Evolutionary conservation across 2,113 vertebrate genomes (phyloP), one percentile per base, ranked within the genome.

Genomic region (Illadopsis cleaveri): DNA sequence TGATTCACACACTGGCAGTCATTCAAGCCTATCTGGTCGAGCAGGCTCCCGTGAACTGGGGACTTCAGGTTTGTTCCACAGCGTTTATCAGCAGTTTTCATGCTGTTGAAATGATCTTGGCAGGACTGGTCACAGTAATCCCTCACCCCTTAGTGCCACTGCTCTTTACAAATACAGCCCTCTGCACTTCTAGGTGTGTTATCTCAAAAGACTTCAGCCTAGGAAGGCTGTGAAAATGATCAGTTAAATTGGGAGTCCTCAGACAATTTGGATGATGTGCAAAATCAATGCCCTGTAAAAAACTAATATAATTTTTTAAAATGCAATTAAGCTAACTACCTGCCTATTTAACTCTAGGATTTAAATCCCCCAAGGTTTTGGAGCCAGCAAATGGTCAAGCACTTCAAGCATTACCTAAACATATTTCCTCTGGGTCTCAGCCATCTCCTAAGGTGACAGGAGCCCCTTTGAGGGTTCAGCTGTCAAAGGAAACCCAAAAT

Each of bases 71-170:
- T 92, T 89, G 91, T 93, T 79, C 58, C 28, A 22, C 51, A 12
- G 68, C 2, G 22, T 97, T 97, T 97, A 96, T 98, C 97, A 97
- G 95, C 13, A 28, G 57, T 94, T 96, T 96, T 94, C 97, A 98
- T 82, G 90, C 70, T 90, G 85, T 71, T 95, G 81, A 92, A 96
- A 96, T 69, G 73, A 95, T 97, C 89, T 96, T 96, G 96, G 95
- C 96, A 96, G 81, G 35, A 69, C 66, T 1, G 6, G 70, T 95
- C 58, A 64, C 83, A 82, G 61, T 62, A 90, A 96, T 96, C 76
- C 82, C 71, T 97, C 81, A 86, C 35, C 90, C 53, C 65, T 94
- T 54, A 71, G 35, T 44, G 61, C 44, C 72, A 84, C 40, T 0
- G 7, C 85, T 72, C 54, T 53, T 86, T 73, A 60, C 78, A 93